Evolutionary conservation across 2,888 invertebrate genomes (phyloP).

Genomic region (Callyntrura guangdongensis): DNA sequence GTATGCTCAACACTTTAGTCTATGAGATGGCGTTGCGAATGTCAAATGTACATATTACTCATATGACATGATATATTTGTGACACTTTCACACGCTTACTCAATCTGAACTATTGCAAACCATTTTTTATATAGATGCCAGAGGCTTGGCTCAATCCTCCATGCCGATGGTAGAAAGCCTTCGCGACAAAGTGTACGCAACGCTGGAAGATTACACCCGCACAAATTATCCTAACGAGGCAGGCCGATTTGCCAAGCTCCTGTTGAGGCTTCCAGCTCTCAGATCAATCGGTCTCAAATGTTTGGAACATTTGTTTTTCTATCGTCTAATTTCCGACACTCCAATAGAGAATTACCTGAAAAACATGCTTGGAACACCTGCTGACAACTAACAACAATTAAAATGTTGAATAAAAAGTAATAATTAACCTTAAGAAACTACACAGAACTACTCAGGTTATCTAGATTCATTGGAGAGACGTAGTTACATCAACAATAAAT

Average conservation of each 20-base stretch:
- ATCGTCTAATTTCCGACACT: constrained; percentile 95
- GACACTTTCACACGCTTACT: background rate
- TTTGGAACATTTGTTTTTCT: constrained; percentile 97
- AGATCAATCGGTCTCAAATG: constrained; percentile 97
- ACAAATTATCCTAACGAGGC: constrained; percentile 95
- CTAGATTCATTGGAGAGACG: constrained; percentile 18
- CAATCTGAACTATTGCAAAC: background rate
- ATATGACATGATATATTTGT: too few relatives aligned
- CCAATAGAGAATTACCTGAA: constrained; percentile 94
- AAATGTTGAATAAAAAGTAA: constrained; percentile 25
- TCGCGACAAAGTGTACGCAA: constrained; percentile 97
- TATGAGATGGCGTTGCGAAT: background rate
- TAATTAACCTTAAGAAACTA: constrained; percentile 40
- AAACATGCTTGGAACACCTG: constrained; percentile 92
- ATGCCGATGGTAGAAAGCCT: constrained; percentile 93
- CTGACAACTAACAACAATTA: constrained; percentile 85
- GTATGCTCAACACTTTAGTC: constrained; percentile 86
- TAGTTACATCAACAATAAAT: constrained; percentile 17
- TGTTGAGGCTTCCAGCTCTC: constrained; percentile 95
- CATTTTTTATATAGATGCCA: constrained; percentile 89
- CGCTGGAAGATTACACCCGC: constrained; percentile 97
- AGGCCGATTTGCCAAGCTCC: constrained; percentile 97
- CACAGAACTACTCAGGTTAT: constrained; percentile 49
- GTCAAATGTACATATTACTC: background rate
- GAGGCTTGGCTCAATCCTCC: constrained; percentile 91